These are phyloP conservation scores for Drepanosiphum platanoidis DNA, from an alignment of 2,888 invertebrate species.

Conservation along the genomic window DNA sequence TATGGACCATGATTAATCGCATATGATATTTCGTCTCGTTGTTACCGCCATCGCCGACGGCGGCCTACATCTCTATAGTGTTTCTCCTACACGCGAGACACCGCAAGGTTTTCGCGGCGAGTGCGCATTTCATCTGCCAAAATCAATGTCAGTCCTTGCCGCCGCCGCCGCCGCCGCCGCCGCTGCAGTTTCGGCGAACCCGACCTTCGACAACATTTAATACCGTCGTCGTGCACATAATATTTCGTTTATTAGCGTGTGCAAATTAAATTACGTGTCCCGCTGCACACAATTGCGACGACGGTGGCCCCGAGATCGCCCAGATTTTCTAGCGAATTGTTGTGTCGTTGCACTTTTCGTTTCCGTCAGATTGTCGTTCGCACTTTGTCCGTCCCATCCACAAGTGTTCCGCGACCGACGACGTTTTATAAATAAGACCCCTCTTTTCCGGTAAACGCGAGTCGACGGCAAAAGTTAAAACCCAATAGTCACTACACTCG, in stretches of 20 bases:
- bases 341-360: no score
- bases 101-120: constrained; percentile 31
- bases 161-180: not conserved
- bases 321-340: constrained; percentile 29
- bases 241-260: no score
- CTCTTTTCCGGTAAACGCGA: no score
- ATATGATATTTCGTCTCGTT: not conserved
- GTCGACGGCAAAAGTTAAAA: no score
- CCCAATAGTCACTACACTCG: no score
- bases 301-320: not conserved
- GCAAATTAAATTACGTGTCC: no score
- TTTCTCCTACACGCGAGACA: not conserved
- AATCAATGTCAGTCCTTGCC: constrained; percentile 53
- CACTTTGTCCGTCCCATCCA: no score
- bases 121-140: constrained; percentile 29
- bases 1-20: constrained; percentile 29
- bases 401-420: no score
- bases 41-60: not conserved
- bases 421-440: no score
- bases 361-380: no score
- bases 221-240: not conserved
- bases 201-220: constrained; percentile 54
- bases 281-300: no score
- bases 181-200: not conserved
- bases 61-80: not conserved